phyloP scores from a whole-genome alignment of 2,888 invertebrate species.

The Agrochola litura region DNA sequence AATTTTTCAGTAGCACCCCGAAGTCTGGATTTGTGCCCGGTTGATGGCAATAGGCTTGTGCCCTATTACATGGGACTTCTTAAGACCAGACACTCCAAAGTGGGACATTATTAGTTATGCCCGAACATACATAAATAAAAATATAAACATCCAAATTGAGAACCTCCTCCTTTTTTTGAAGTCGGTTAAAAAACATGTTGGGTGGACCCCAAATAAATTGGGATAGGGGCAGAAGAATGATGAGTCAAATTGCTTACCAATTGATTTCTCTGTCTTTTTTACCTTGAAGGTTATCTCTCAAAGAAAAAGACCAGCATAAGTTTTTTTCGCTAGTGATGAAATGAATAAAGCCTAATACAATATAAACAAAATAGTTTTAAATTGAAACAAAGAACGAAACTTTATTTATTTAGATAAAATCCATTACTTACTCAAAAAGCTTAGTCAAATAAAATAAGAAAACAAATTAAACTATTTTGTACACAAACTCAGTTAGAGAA shows the following conservation, averaged over 20 bases:
- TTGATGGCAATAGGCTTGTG: neutral
- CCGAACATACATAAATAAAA: no score
- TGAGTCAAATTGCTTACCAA: neutral
- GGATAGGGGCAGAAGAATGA: neutral
- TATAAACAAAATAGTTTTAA: slow-evolving; percentile 7
- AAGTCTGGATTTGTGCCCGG: neutral
- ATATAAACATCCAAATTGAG: no score
- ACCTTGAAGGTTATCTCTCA: neutral
- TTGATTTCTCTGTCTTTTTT: neutral
- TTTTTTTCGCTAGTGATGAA: neutral
- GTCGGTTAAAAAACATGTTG: no score
- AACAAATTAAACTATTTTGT: slow-evolving; percentile 42
- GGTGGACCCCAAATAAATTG: no score
- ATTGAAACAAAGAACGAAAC: slow-evolving; percentile 19
- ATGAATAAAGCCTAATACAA: neutral
- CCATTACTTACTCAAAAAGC: neutral
- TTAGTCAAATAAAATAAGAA: slow-evolving; percentile 31
- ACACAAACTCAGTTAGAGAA: slow-evolving; percentile 36
- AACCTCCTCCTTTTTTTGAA: no score
- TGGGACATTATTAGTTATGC: no score
- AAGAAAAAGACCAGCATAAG: neutral
- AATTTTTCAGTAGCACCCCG: neutral
- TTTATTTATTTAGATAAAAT: slow-evolving; percentile 32
- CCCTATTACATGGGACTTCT: neutral
- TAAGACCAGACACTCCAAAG: no score